These are phyloP conservation scores for Lymantria dispar DNA, from an alignment of 2,888 invertebrate species.

Conservation along the genomic window DNA sequence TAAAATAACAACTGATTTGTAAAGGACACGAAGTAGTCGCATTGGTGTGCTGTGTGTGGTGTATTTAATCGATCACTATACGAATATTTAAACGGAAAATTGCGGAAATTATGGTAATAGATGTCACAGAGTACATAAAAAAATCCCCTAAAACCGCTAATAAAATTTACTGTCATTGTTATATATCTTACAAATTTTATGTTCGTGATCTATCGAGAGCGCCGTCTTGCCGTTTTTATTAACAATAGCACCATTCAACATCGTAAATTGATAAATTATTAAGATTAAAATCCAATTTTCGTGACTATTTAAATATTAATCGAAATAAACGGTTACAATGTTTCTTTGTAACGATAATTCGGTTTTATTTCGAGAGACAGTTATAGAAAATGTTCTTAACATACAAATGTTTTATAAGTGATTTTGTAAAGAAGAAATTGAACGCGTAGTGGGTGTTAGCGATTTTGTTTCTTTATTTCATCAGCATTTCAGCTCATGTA, in stretches of 20 bases:
- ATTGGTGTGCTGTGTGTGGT: too few relatives aligned
- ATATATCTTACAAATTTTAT: conserved; percentile 48
- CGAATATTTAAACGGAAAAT: too few relatives aligned
- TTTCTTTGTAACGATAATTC: not conserved
- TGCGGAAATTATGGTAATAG: conserved; percentile 2
- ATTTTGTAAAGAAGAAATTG: too few relatives aligned
- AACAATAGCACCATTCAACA: conserved; percentile 23
- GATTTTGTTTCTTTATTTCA: too few relatives aligned
- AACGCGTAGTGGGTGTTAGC: too few relatives aligned
- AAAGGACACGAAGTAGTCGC: too few relatives aligned
- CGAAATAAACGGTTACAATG: not conserved
- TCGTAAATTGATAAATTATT: conserved; percentile 30
- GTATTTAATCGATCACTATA: too few relatives aligned
- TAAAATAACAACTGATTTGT: too few relatives aligned
- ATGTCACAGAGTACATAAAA: conserved; percentile 7
- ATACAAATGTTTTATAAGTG: too few relatives aligned
- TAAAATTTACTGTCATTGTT: conserved; percentile 38
- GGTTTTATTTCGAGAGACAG: too few relatives aligned
- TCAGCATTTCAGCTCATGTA: too few relatives aligned
- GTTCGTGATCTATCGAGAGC: conserved; percentile 27
- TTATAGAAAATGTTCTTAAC: too few relatives aligned
- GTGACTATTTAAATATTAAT: conserved; percentile 5
- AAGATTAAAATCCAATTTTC: conserved; percentile 27
- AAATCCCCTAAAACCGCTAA: conserved; percentile 11
- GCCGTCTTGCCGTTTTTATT: conserved; percentile 32